phyloP scores from a whole-genome alignment of 1,140 invertebrate genomes.

The Eubasilissa regina region DNA sequence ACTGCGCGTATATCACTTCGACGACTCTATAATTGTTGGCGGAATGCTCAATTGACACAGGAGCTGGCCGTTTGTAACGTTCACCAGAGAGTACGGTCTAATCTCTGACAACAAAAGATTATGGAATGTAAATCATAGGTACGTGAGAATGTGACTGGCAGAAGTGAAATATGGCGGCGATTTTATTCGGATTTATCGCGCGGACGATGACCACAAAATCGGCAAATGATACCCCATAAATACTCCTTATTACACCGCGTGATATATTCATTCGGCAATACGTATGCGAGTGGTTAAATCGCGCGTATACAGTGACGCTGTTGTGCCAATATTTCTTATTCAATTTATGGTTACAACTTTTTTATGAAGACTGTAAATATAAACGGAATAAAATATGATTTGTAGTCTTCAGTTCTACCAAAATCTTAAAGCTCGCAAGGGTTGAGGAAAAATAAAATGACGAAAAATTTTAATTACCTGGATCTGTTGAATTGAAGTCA shows the following conservation, averaged over 20 bases:
- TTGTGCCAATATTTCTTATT: not conserved
- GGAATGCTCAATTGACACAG: slow-evolving; percentile 21
- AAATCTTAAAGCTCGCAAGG: not conserved
- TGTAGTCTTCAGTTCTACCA: not conserved
- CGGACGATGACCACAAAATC: slow-evolving; percentile 18
- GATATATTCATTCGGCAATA: slow-evolving; percentile 9
- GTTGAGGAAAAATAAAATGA: too few relatives aligned
- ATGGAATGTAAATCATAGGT: slow-evolving; percentile 34
- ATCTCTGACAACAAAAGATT: slow-evolving; percentile 35
- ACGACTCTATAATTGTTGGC: slow-evolving; percentile 31
- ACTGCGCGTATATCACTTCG: slow-evolving; percentile 7
- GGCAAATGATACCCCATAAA: slow-evolving; percentile 21
- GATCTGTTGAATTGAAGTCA: slow-evolving; percentile 80
- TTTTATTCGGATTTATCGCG: slow-evolving; percentile 43
- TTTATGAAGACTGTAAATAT: not conserved
- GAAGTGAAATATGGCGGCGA: not conserved
- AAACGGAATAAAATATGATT: not conserved
- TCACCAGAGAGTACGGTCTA: not conserved
- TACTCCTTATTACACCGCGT: not conserved
- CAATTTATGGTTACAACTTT: slow-evolving; percentile 18
- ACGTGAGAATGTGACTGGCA: slow-evolving; percentile 13
- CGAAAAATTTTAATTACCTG: slow-evolving; percentile 71
- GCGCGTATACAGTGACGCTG: slow-evolving; percentile 4
- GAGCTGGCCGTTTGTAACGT: slow-evolving; percentile 28
- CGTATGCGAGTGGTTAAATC: not conserved